phyloP scores from a whole-genome alignment of 2,888 invertebrate genomes.

The Macrophya alboannulata region DNA sequence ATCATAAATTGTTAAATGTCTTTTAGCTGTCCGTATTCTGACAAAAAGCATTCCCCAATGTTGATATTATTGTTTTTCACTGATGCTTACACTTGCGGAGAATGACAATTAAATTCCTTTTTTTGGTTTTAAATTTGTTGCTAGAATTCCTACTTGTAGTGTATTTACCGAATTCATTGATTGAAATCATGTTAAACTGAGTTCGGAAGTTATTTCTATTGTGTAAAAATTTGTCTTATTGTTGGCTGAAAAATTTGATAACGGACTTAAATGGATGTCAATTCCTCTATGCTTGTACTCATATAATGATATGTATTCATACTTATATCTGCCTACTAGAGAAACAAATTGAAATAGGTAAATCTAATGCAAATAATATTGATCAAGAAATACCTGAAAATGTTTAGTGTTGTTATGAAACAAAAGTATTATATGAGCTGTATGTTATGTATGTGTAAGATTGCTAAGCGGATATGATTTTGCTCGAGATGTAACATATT shows the following conservation, averaged over 20 bases:
- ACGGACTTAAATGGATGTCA: neutral
- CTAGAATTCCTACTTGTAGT: neutral
- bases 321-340: slow-evolving; percentile 12
- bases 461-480: slow-evolving; percentile 69
- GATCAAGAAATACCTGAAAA: neutral
- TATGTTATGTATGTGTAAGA: slow-evolving; percentile 77
- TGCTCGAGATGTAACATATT: slow-evolving; percentile 75
- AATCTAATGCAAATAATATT: neutral
- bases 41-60: slow-evolving; percentile 35
- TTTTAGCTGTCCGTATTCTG: slow-evolving; percentile 24
- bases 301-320: slow-evolving; percentile 27
- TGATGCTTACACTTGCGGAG: slow-evolving; percentile 41
- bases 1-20: neutral
- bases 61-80: slow-evolving; percentile 16
- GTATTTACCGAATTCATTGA: neutral
- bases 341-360: neutral
- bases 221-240: slow-evolving; percentile 14
- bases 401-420: slow-evolving; percentile 71
- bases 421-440: slow-evolving; percentile 77
- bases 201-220: neutral
- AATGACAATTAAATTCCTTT: slow-evolving; percentile 37
- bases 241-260: neutral
- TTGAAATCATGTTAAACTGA: slow-evolving; percentile 19
- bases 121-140: neutral
- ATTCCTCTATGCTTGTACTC: slow-evolving; percentile 12